Base-by-base conservation (phyloP, 2,888 invertebrate genomes). In the Pseudococcus longispinus region DNA sequence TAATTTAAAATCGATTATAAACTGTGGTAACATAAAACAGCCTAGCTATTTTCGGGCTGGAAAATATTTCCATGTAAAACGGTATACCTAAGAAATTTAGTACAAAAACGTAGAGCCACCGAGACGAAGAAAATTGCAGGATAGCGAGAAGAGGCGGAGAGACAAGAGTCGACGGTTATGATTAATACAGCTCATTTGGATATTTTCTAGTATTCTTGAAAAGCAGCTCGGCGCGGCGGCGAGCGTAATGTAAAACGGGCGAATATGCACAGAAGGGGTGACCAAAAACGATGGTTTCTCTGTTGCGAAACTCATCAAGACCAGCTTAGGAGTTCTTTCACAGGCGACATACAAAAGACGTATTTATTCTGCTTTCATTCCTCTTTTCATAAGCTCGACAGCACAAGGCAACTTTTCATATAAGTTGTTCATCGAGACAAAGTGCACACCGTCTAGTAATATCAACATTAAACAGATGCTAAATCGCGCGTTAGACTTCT, bases 261-360 rank as follows among this genome's bases (percentile, higher is more conserved):
- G 23, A 60, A 60, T 6, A 29, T 20, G 15, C 74, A n/a, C 32
- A n/a, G 74, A 74, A 74, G 74, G 74, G 74, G 74, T 74, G 74
- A 74, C 74, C 74, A 74, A 74, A 37, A 74, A 60, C 23, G 60
- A 60, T 23, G 32, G 74, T 42, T 80, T 55, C 29, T 83, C 60
- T 60, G 51, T 51, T 84, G 51, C 32, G 44, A 84, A 84, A 84
- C 84, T 84, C 84, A 84, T 84, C 84, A 84, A 84, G 84, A 84
- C 60, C 84, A 32, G 84, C 84, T 84, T 84, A 84, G 20, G 20
- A 60, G 84, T 51, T 84, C 84, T 84, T 84, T 60, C 60, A 55
- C 26, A 37, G 55, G 26, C 60, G 55, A 32, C 84, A 29, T 60
- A 84, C 60, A 84, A 84, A 84, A 84, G 84, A 51, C 26, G 84